Percentiles rank a stretch among this genome's conserved stretches.
Evolutionary conservation across 1,140 invertebrate genomes (phyloP).

Genomic region (Galleria mellonella): DNA sequence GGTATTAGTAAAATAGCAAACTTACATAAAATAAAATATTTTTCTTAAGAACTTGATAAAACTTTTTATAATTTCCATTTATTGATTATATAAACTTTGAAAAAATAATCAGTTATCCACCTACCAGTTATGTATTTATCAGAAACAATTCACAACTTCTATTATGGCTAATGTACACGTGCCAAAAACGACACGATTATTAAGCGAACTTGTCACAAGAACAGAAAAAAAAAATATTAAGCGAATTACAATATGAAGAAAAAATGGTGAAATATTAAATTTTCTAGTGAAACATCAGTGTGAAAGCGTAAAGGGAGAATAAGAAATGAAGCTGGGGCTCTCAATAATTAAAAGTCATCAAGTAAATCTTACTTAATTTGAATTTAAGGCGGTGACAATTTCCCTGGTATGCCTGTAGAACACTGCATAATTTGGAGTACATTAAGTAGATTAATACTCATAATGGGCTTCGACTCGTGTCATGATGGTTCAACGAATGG

Average conservation of each 20-base stretch:
- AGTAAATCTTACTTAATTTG: conserved; percentile 16
- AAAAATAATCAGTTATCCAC: no score
- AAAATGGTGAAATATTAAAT: conserved; percentile 7
- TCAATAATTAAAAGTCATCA: conserved; percentile 15
- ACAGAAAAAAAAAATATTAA: conserved; percentile 1
- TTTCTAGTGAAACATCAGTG: conserved; percentile 7
- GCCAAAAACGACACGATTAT: no score
- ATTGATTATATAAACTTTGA: no score
- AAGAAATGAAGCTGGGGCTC: conserved; percentile 2
- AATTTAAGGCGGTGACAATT: conserved; percentile 15
- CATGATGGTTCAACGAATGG: conserved; percentile 5
- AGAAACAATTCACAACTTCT: no score
- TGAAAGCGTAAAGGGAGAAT: background rate
- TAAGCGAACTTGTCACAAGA: no score
- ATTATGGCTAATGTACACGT: no score
- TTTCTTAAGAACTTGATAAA: no score
- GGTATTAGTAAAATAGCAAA: background rate
- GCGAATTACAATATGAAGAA: conserved; percentile 2
- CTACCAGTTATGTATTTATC: no score
- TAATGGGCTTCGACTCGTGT: conserved; percentile 9
- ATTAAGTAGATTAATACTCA: conserved; percentile 12
- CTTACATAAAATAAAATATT: no score
- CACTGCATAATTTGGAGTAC: conserved; percentile 8
- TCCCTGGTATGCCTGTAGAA: conserved; percentile 3
- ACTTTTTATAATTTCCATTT: no score